Evolutionary conservation across 2,113 vertebrate genomes (phyloP), one percentile per base, ranked within the genome.

Genomic region (Pteropus alecto): DNA sequence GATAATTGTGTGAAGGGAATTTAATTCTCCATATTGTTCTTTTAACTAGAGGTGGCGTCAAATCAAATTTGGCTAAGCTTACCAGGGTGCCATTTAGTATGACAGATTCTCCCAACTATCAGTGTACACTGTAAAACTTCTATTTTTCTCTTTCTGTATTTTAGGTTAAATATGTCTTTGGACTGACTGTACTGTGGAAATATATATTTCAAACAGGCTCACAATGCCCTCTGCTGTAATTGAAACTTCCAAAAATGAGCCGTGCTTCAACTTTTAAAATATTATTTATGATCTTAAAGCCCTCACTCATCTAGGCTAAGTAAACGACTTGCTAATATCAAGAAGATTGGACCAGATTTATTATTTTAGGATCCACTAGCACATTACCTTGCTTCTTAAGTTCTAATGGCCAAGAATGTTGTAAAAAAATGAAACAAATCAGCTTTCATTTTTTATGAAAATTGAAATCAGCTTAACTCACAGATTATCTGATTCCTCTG

Each of bases 51-150:
- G 97, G 96, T 38, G 73, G 98, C 93, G 94, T 98, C 98, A 98
- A 97, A 97, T 98, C 96, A 98, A 97, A 98, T 98, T 98, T 98
- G 98, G 97, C 98, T 98, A 95, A 97, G 97, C 97, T 98, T 98
- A 97, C 92, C 96, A 96, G 95, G 96, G 93, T 97, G 97, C 85
- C 97, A 97, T 89, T 86, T 92, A 97, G 96, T 98, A 94, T 95
- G 97, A 97, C 96, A 96, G 97, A 94, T 96, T 98, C 95, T 0
- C 1, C 90, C 56, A 98, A 77, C 93, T 0, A 22, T 81, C 87
- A 95, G 93, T 93, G 84, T 61, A 33, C 33, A 35, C 76, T 90
- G 93, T 97, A 90, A 97, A 97, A 94, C 78, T 88, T 88, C 76
- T 67, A 54, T 91, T 95, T 94, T 73, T 71, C 61, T 58, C 43